Evolutionary conservation across 92 coral and sea anemone genomes (phyloP).

Genomic region (Palythoa caribaeorum): DNA sequence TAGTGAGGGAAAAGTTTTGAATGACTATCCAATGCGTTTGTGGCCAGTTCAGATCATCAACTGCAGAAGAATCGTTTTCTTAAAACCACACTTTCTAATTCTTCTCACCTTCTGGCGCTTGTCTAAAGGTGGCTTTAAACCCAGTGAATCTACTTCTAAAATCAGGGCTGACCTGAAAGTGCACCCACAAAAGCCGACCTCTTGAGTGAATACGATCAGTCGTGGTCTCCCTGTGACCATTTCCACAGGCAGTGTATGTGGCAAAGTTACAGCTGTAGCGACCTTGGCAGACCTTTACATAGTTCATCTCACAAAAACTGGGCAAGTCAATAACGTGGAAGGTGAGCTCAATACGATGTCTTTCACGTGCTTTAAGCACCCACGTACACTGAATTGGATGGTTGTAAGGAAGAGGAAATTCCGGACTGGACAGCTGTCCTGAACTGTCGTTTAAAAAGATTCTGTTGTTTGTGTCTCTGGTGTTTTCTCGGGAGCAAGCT

Average conservation of each 20-base stretch:
- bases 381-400: constrained; percentile 5
- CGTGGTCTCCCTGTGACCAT: background rate
- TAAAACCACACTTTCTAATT: too few relatives aligned
- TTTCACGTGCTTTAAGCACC: background rate
- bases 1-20: too few relatives aligned
- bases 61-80: background rate
- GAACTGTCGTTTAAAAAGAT: constrained; percentile 2
- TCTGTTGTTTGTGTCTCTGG: constrained; percentile 1
- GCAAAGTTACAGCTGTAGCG: background rate
- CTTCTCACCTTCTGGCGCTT: constrained; percentile 17
- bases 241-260: constrained; percentile 1
- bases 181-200: constrained; percentile 34
- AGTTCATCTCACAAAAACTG: background rate
- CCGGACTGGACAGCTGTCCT: constrained; percentile 39
- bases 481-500: constrained; percentile 32
- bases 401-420: constrained; percentile 24
- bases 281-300: constrained; percentile 23
- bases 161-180: background rate
- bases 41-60: too few relatives aligned
- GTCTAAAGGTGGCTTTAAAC: constrained; percentile 32
- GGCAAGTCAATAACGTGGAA: constrained; percentile 28
- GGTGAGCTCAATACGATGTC: constrained; percentile 29
- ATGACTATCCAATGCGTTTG: too few relatives aligned
- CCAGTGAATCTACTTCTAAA: constrained; percentile 22
- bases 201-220: constrained; percentile 18